phyloP scores from a whole-genome alignment of 2,113 vertebrate species.

The Tautogolabrus adspersus region DNA sequence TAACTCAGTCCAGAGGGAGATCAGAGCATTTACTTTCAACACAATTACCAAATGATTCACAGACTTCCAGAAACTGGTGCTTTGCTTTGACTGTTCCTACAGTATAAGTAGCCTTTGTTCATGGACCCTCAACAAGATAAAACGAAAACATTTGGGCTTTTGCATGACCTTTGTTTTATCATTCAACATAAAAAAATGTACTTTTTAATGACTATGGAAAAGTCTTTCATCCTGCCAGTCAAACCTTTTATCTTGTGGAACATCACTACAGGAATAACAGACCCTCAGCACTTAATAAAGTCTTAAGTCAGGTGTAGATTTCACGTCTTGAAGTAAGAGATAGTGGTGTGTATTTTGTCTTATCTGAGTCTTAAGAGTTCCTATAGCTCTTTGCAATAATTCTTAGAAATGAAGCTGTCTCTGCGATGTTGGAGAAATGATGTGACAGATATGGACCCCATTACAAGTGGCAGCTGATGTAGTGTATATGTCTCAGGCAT shows the following conservation, averaged over 20 bases:
- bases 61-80: conserved; percentile 31
- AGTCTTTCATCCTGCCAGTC: conserved; percentile 13
- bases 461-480: conserved; percentile 31
- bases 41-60: conserved; percentile 46
- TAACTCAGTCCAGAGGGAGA: conserved; percentile 53
- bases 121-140: background rate
- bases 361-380: conserved; percentile 11
- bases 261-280: conserved; percentile 17
- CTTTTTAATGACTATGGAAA: conserved; percentile 20
- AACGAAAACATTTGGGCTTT: background rate
- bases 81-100: conserved; percentile 15
- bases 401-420: conserved; percentile 17
- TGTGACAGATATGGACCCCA: conserved; percentile 26
- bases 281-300: background rate
- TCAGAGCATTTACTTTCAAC: conserved; percentile 41
- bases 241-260: conserved; percentile 16
- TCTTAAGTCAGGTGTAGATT: conserved; percentile 8
- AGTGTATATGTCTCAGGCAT: conserved; percentile 23
- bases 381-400: background rate
- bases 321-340: conserved; percentile 3
- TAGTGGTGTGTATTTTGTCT: background rate
- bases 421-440: conserved; percentile 31
- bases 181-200: background rate
- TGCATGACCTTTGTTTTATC: too few species aligned
- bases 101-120: background rate